A percentile compares a stretch with the other conserved stretches of the same genome.
Evolutionary conservation across 2,113 vertebrate species (phyloP).

Genomic region (Halcyon malimbica): DNA sequence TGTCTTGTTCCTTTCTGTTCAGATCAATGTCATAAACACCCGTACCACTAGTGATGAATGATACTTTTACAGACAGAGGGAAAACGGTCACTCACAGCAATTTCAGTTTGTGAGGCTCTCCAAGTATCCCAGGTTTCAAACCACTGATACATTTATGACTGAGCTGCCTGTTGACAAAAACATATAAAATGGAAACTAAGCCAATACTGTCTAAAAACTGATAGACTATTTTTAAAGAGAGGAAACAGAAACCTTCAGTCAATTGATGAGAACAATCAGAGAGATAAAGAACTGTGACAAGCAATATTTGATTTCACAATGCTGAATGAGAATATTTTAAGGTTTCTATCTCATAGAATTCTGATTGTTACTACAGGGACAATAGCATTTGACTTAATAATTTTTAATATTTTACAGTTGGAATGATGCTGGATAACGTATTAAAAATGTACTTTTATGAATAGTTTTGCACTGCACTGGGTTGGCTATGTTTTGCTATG

Average conservation of each 20-base stretch:
- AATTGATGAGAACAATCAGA: neutral
- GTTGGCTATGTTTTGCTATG: neutral
- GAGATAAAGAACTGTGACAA: neutral
- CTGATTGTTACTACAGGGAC: neutral
- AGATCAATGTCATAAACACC: neutral
- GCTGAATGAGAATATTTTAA: neutral
- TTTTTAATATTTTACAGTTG: neutral
- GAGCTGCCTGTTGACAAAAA: constrained; percentile 73
- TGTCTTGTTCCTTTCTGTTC: neutral
- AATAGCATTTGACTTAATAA: neutral
- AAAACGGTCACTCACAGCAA: constrained; percentile 76
- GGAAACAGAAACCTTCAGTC: neutral
- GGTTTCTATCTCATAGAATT: neutral
- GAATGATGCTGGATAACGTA: neutral
- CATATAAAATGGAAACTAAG: neutral
- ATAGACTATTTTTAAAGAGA: neutral
- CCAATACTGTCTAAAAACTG: neutral
- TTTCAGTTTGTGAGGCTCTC: constrained; percentile 73
- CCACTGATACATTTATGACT: constrained; percentile 75
- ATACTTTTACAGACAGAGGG: neutral
- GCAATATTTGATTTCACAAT: neutral
- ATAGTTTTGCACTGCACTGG: neutral
- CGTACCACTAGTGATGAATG: neutral
- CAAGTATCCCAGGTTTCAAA: constrained; percentile 76
- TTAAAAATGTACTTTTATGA: neutral